Conservation (phyloP, 2,888 invertebrate species). For the Oligia latruncula region DNA sequence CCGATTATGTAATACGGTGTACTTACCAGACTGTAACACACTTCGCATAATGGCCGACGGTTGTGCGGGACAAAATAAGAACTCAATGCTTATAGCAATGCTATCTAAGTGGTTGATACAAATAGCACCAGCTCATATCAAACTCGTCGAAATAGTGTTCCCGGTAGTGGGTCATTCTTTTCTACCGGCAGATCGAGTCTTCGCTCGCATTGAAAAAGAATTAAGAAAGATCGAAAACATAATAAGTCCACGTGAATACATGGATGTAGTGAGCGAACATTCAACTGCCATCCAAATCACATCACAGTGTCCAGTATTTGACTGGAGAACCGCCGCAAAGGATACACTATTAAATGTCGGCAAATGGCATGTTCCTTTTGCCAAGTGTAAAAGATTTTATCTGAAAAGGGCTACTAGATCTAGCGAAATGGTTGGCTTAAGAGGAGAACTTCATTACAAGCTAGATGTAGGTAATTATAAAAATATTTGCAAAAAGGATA, state of each 20-base stretch:
- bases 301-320: background rate
- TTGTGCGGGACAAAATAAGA: too few relatives aligned
- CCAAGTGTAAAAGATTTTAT: constrained; percentile 14
- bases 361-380: constrained; percentile 5
- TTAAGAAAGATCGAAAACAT: background rate
- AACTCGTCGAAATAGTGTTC: too few relatives aligned
- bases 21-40: background rate
- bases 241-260: background rate
- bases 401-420: background rate
- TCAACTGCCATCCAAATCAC: background rate
- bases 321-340: background rate
- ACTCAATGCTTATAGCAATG: too few relatives aligned
- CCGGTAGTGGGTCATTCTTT: background rate
- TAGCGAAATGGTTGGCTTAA: constrained; percentile 2
- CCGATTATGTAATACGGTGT: background rate
- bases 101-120: background rate
- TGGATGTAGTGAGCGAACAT: background rate
- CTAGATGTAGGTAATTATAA: constrained; percentile 2
- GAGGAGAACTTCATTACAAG: constrained; percentile 5
- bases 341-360: too few relatives aligned
- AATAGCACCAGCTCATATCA: background rate
- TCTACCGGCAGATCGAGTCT: background rate
- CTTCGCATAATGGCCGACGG: too few relatives aligned
- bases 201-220: background rate
- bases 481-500: constrained; percentile 10